Conservation (phyloP, 2,113 vertebrate genomes). For the Circaetus cinerascens region DNA sequence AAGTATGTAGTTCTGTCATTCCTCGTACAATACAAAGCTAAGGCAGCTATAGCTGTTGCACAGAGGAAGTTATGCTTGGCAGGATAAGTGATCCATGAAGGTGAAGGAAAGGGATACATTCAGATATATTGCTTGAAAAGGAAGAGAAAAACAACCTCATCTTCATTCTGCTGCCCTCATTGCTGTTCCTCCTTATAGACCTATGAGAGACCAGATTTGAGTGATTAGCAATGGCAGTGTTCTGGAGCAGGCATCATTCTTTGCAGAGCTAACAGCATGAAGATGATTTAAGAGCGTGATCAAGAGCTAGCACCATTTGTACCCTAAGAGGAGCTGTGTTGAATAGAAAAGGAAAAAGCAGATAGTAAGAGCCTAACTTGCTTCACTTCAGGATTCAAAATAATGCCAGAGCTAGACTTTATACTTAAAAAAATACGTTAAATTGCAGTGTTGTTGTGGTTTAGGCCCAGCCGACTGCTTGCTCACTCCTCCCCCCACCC, state of each 20-base stretch:
- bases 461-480: too few relatives aligned
- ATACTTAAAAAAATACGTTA: neutral
- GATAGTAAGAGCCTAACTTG: neutral
- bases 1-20: rapidly evolving
- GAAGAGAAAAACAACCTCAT: neutral
- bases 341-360: neutral
- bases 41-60: neutral
- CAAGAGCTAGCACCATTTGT: slow-evolving; percentile 2
- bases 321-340: neutral
- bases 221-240: slow-evolving; percentile 15
- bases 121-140: neutral
- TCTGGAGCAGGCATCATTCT: slow-evolving; percentile 27
- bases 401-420: neutral
- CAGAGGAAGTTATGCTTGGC: neutral
- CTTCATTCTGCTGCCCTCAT: slow-evolving; percentile 22
- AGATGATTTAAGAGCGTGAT: neutral
- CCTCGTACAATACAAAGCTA: neutral
- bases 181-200: neutral
- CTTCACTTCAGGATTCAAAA: neutral
- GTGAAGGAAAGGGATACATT: neutral
- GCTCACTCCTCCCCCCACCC: too few relatives aligned
- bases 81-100: neutral
- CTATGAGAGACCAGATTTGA: neutral
- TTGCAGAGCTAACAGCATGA: neutral
- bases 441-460: neutral